Evolutionary conservation across 2,113 vertebrate species (phyloP).

Genomic region (Vidua macroura): DNA sequence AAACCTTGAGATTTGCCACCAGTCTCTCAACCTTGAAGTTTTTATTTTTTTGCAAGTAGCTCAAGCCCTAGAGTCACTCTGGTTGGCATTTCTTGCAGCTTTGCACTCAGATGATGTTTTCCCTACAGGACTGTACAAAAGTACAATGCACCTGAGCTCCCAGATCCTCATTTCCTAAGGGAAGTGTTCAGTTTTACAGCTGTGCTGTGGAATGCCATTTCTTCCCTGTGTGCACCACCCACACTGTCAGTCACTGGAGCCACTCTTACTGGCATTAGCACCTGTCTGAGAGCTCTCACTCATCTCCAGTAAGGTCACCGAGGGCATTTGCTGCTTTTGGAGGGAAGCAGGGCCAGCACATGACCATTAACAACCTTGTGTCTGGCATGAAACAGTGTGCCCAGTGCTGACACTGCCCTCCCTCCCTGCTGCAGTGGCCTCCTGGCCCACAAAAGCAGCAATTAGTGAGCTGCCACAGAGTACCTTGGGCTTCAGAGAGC

Average conservation of each 20-base stretch:
- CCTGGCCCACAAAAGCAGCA: background rate
- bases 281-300: background rate
- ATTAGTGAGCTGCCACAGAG: background rate
- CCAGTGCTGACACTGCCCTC: background rate
- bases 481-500: background rate
- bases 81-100: background rate
- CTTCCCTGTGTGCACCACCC: background rate
- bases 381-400: background rate
- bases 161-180: fast-evolving
- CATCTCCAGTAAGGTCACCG: background rate
- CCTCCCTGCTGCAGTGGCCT: background rate
- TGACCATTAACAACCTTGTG: background rate
- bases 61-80: background rate
- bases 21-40: background rate
- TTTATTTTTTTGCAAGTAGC: background rate
- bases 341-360: background rate
- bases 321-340: background rate
- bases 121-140: background rate
- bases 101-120: background rate
- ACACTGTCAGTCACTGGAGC: background rate
- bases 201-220: background rate
- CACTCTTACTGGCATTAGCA: background rate
- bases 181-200: background rate
- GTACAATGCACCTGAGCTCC: background rate
- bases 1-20: background rate